Evolutionary conservation across 2,113 vertebrate species (phyloP), one percentile per base, ranked within the genome.

Genomic region (Naja naja): DNA sequence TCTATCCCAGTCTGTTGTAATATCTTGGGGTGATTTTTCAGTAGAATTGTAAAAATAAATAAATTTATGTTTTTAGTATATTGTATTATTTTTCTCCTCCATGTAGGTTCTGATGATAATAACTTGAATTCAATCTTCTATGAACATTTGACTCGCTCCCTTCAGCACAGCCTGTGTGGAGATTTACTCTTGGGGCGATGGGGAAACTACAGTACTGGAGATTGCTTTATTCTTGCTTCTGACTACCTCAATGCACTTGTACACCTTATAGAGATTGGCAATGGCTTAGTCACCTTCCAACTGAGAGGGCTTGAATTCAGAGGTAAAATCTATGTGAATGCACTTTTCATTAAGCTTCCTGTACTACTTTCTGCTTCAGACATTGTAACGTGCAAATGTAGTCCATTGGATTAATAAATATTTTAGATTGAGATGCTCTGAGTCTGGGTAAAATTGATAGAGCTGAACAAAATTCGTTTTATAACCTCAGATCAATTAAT

Each of bases 41-140:
- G 93, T 89, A 25, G 88, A 92, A 93, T 9, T 5, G 0, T 58
- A 45, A 34, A 2, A 54, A 89, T 91, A 7, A 30, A 0, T 52
- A 2, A 47, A 89, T 91, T 5, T 55, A 85, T 87, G 91, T 7
- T n/a, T 20, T 47, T 92, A 92, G 74, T 34, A 87, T 74, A 5
- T 0, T 5, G 93, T 60, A 56, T 69, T 93, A 93, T 53, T 89
- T 39, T 93, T 81, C 95, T 88, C 47, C n/a, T 43, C 55, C 94
- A 27, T 55, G 30, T 85, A 98, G 98, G 98, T 94, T 98, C 98
- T 88, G 98, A 99, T 96, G 98, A 99, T 96, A 99, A 99, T 95
- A 99, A 99, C 93, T 97, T 99, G 95, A 99, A 99, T 97, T 99
- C 98, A 55, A 99, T 99, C 95, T 99, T 99, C 96, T 99, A 99